phyloP scores from a whole-genome alignment of 2,888 invertebrate genomes.

The Brachynemurus nebulosus region DNA sequence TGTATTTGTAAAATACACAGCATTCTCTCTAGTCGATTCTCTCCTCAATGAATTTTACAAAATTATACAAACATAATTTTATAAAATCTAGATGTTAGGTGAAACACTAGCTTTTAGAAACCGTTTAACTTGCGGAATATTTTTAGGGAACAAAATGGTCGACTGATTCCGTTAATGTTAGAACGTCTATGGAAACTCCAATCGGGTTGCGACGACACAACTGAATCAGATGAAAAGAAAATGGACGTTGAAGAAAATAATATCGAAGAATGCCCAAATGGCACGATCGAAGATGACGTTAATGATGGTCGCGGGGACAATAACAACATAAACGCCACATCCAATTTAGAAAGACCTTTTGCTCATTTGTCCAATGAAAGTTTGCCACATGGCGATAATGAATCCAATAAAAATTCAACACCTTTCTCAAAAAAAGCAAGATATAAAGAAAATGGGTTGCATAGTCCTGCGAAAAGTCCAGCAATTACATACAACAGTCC shows the following conservation, averaged over 20 bases:
- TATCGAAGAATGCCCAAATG: neutral
- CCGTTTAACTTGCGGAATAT: too few relatives aligned
- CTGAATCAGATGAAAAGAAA: neutral
- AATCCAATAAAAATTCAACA: slow-evolving; percentile 1
- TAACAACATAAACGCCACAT: slow-evolving; percentile 18
- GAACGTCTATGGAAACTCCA: slow-evolving; percentile 59
- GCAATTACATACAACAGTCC: slow-evolving; percentile 7
- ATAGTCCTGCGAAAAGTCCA: slow-evolving; percentile 5
- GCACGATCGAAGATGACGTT: neutral
- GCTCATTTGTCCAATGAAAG: slow-evolving; percentile 32
- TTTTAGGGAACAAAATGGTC: slow-evolving; percentile 68
- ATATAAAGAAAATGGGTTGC: slow-evolving; percentile 1
- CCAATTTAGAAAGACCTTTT: slow-evolving; percentile 35
- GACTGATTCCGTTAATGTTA: slow-evolving; percentile 77
- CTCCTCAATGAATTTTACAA: too few relatives aligned
- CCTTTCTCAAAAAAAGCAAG: slow-evolving; percentile 1
- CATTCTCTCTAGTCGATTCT: too few relatives aligned
- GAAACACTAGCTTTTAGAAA: too few relatives aligned
- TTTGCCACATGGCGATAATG: slow-evolving; percentile 1
- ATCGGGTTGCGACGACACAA: neutral
- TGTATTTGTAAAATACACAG: too few relatives aligned
- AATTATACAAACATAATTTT: too few relatives aligned
- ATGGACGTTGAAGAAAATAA: slow-evolving; percentile 1
- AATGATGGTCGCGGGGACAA: slow-evolving; percentile 5
- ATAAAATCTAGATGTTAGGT: too few relatives aligned